phyloP scores from a whole-genome alignment of 2,797 vertebrate genomes.

The Ficedula albicollis region DNA sequence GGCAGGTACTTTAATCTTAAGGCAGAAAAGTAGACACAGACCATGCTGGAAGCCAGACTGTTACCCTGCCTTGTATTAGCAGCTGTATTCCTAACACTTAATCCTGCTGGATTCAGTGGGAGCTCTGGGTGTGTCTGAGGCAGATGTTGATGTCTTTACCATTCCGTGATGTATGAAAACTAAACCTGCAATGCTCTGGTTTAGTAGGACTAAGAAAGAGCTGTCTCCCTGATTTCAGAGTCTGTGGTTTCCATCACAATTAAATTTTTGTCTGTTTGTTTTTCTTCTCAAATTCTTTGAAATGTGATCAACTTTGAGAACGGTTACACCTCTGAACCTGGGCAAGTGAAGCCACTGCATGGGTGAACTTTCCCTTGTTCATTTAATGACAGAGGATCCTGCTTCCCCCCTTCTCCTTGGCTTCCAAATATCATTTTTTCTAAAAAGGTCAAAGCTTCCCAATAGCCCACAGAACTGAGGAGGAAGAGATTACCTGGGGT shows the following conservation, averaged over 20 bases:
- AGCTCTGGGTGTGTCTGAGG: not conserved
- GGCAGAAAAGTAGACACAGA: not conserved
- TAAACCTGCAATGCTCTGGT: not conserved
- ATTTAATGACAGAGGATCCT: not conserved
- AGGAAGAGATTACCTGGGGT: not conserved
- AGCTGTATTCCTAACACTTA: not conserved
- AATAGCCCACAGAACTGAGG: rapidly evolving
- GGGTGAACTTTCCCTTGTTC: not conserved
- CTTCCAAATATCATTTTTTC: not conserved
- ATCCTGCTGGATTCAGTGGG: not conserved
- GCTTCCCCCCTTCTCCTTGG: not conserved
- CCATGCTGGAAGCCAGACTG: not conserved
- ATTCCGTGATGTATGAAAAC: not conserved
- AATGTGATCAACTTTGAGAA: not conserved
- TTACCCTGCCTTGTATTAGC: not conserved
- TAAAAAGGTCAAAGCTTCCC: not conserved
- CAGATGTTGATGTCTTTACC: rapidly evolving
- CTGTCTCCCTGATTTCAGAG: not conserved
- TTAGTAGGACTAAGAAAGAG: not conserved
- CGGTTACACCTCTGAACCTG: not conserved
- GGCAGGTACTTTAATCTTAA: not conserved
- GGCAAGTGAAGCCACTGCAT: not conserved
- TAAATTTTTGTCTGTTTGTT: not conserved
- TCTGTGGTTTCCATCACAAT: not conserved
- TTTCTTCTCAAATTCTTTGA: not conserved